phyloP scores from a whole-genome alignment of 2,113 vertebrate genomes.

The Forbesichthys papilliferus region DNA sequence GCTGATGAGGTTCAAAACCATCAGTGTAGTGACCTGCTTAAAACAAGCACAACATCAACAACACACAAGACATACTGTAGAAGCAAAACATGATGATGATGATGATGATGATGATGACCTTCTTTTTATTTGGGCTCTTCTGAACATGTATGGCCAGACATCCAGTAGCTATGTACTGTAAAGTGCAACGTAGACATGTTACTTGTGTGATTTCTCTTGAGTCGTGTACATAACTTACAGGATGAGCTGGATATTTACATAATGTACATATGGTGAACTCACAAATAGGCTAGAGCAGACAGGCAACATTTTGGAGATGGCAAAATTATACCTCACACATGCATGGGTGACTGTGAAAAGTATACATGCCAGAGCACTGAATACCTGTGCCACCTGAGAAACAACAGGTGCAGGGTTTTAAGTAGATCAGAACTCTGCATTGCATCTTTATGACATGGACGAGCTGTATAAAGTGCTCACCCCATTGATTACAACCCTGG shows the following conservation, averaged over 20 bases:
- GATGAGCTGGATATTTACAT: neutral
- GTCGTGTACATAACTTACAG: neutral
- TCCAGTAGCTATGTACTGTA: constrained; percentile 69
- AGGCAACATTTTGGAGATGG: constrained; percentile 63
- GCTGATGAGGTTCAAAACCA: constrained; percentile 65
- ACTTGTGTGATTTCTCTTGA: neutral
- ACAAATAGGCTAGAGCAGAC: constrained; percentile 71
- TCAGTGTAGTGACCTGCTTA: constrained; percentile 64
- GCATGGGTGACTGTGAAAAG: constrained; percentile 62
- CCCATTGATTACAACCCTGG: constrained; percentile 68
- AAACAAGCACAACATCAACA: neutral
- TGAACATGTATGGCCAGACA: constrained; percentile 64
- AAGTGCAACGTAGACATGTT: constrained; percentile 7
- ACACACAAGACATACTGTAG: neutral
- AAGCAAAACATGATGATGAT: neutral
- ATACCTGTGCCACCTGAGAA: constrained; percentile 67
- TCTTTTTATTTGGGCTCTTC: constrained; percentile 66
- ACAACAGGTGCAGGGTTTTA: neutral
- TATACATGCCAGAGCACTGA: constrained; percentile 60
- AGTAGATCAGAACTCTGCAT: neutral
- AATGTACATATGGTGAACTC: constrained; percentile 40
- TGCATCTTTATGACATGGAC: neutral
- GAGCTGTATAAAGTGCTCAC: constrained; percentile 46
- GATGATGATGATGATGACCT: constrained; percentile 44
- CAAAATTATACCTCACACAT: constrained; percentile 70